These are phyloP conservation scores for Ammodytes marinus DNA, from an alignment of 2,113 vertebrate species.

Conservation along the genomic window DNA sequence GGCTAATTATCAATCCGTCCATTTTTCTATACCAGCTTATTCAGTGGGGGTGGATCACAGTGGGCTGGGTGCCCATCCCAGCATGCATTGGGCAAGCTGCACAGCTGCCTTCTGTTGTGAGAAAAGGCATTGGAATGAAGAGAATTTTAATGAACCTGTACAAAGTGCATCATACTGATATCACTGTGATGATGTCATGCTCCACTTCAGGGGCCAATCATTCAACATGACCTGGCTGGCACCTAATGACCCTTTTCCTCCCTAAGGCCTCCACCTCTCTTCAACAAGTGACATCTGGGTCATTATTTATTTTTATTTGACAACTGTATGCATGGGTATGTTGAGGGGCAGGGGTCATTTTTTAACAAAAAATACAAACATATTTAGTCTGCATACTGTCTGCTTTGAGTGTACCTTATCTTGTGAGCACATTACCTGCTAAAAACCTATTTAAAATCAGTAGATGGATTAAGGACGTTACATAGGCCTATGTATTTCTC, in stretches of 20 bases:
- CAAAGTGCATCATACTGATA: constrained; percentile 62
- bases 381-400: too few species aligned
- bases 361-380: too few species aligned
- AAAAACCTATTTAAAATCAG: too few species aligned
- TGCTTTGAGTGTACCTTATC: too few species aligned
- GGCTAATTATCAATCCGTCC: not conserved
- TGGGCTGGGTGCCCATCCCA: not conserved
- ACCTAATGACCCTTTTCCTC: constrained; percentile 32
- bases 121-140: constrained; percentile 40
- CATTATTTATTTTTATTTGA: constrained; percentile 16
- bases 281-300: constrained; percentile 11
- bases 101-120: constrained; percentile 27
- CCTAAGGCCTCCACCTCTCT: not conserved
- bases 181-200: constrained; percentile 55
- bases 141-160: constrained; percentile 65
- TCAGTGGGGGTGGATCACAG: not conserved
- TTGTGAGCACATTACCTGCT: too few species aligned
- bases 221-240: constrained; percentile 7
- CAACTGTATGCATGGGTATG: not conserved
- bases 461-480: too few species aligned
- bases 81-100: constrained; percentile 1
- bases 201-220: constrained; percentile 15
- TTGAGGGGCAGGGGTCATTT: not conserved
- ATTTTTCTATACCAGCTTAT: not conserved
- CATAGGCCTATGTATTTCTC: too few species aligned